A percentile compares a stretch with the other conserved stretches of the same genome.
phyloP scores from a whole-genome alignment of 2,113 vertebrate genomes.

The Austrofundulus limnaeus region DNA sequence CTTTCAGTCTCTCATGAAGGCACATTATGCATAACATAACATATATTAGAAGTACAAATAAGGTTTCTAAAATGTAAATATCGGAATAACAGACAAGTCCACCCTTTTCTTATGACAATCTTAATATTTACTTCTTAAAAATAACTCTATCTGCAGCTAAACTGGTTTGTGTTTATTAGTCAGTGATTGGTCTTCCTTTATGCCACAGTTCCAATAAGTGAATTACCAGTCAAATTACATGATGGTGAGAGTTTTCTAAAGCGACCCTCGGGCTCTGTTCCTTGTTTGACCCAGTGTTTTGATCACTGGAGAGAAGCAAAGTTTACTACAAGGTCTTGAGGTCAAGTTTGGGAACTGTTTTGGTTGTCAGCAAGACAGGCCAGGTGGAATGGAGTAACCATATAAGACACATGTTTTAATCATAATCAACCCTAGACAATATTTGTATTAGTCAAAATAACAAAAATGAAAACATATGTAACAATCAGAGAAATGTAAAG shows the following conservation, averaged over 20 bases:
- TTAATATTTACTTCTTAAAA: conserved; percentile 12
- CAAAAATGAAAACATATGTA: neutral
- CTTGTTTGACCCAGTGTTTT: conserved; percentile 39
- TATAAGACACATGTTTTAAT: conserved; percentile 5
- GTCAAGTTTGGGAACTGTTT: conserved; percentile 36
- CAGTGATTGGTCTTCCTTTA: conserved; percentile 10
- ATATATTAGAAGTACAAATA: conserved; percentile 12
- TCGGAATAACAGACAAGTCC: neutral
- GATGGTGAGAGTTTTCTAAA: conserved; percentile 3
- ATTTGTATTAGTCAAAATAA: too few relatives aligned
- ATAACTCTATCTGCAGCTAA: conserved; percentile 17
- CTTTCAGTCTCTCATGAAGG: conserved; percentile 23
- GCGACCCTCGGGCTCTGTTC: neutral
- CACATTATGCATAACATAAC: conserved; percentile 8
- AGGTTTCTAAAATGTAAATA: neutral
- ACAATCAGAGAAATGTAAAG: conserved; percentile 42
- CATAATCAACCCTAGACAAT: too few relatives aligned
- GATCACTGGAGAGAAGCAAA: conserved; percentile 20
- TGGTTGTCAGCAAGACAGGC: conserved; percentile 27
- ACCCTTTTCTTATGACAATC: conserved; percentile 6
- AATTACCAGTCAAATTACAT: neutral
- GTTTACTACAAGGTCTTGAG: conserved; percentile 36
- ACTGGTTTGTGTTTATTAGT: conserved; percentile 40
- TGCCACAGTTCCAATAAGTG: conserved; percentile 20
- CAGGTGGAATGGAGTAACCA: conserved; percentile 4